Base-by-base conservation (phyloP, 2,888 invertebrate genomes). In the Chloroclysta siterata region DNA sequence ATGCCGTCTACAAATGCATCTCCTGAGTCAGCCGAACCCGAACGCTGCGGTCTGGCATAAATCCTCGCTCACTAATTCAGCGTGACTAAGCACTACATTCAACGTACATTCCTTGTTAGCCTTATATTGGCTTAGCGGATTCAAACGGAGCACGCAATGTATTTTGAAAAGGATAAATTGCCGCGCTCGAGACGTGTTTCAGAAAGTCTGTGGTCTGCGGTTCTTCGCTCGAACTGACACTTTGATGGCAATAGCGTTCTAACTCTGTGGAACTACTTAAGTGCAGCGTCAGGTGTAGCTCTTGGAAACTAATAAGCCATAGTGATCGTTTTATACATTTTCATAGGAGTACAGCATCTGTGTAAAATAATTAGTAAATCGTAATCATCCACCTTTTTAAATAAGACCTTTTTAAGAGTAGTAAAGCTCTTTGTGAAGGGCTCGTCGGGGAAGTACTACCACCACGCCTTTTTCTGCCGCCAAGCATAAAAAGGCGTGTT, bases 1-100 rank as follows among this genome's bases (percentile, higher is more conserved):
- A 68, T 67, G 51, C 58, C 60, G 39, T 57, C 62, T 67, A 61
- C 60, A 54, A 68, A 66, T 72, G 70, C 65, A 69, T 65, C 65
- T 64, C 60, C 50, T 42, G 60, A 60, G 63, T 63, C 60, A 68
- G 66, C 56, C 53, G 41, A 60, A 53, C 60, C 51, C 51, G 50
- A 61, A 48, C 59, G 54, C 58, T 69, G 69, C 62, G 71, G 71
- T 66, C 56, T 56, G 59, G 51, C 67, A 57, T 62, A 66, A 60
- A 60, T 63, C 65, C 62, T 53, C 22, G 39, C 57, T 41, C 46
- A 55, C 59, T 68, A 68, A 66, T 71, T 62, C 60, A 59, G 50
- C 55, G 59, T 55, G 60, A 52, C 55, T 56, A 66, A 58, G 63
- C 63, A 68, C 61, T 59, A 36, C 46, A 56, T 60, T 66, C 48